Base-by-base conservation (phyloP, 2,888 invertebrate species). In the Parthenolecanium corni region DNA sequence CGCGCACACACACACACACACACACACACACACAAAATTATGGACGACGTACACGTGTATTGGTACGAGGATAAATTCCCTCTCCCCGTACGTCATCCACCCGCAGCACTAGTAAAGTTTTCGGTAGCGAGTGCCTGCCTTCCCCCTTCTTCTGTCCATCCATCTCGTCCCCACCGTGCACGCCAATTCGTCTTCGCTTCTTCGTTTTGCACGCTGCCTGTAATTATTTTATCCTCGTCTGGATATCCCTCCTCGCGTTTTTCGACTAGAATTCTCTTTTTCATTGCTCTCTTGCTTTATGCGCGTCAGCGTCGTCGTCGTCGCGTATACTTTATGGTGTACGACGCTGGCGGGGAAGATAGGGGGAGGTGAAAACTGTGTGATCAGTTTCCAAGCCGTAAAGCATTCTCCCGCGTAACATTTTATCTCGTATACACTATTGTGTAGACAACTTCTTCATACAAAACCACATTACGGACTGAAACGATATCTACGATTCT, bases 331-430 rank as follows among this genome's bases (percentile, higher is more conserved):
- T 61, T 61, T 61, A 61, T 61, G 61, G 61, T 36, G 61, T 61
- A 51, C 61, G 31, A 61, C 49, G 36, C 38, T 61, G 18, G 38
- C 51, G 18, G 18, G 61, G 51, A 47, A 51, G 61, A 61, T 51
- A 49, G 40, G 61, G 38, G 61, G 51, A 51, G 61, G 51, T 46
- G 25, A 23, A 31, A 20, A 61, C 61, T 61, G 38, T 61, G 61
- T 61, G 61, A 66, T 66, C 66, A 66, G 66, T 66, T 62, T 64
- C 66, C 64, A 66, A 64, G 64, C 66, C 66, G 66, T 66, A 66
- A 66, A 66, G 64, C 66, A 66, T 66, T 66, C 66, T 66, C 66
- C 64, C 66, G 66, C 66, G 64, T 62, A 66, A 66, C 66, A 66
- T 64, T 66, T 66, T 64, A 64, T 64, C 64, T 66, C 66, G 53